Conservation (phyloP, 2,797 vertebrate genomes). For the Sphenopsis melanotis region DNA sequence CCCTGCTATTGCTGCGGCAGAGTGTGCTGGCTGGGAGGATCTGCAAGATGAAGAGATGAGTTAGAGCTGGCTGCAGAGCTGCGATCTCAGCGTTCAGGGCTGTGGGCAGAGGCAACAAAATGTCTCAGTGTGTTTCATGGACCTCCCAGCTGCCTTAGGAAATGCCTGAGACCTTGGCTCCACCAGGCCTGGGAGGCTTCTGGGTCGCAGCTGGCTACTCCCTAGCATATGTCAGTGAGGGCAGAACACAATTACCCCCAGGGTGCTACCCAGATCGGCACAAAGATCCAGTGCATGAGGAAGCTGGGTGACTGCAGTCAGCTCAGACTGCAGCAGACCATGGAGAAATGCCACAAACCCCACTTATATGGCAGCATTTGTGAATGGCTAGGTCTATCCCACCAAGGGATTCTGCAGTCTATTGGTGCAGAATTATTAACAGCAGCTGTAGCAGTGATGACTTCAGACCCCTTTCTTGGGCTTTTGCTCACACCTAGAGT, state of each 20-base stretch:
- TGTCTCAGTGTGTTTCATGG: accelerated
- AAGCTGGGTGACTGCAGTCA: background rate
- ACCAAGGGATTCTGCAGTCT: background rate
- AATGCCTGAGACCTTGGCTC: background rate
- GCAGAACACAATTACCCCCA: background rate
- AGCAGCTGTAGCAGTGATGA: background rate
- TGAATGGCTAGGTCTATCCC: background rate
- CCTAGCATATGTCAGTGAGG: accelerated
- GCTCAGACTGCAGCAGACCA: background rate
- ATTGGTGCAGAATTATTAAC: background rate
- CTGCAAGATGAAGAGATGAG: background rate
- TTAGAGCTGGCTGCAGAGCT: background rate
- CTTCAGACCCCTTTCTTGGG: background rate
- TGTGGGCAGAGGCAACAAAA: background rate
- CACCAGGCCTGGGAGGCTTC: background rate
- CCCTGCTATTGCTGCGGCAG: background rate
- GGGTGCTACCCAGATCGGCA: background rate
- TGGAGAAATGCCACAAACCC: background rate
- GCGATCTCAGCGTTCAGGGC: background rate
- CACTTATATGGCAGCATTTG: accelerated
- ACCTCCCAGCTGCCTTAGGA: background rate
- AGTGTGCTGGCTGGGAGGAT: background rate
- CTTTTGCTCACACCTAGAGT: background rate
- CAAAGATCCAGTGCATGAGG: background rate
- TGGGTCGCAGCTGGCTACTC: background rate